Conservation (phyloP, 2,888 invertebrate species). For the Parelbella ahira region DNA sequence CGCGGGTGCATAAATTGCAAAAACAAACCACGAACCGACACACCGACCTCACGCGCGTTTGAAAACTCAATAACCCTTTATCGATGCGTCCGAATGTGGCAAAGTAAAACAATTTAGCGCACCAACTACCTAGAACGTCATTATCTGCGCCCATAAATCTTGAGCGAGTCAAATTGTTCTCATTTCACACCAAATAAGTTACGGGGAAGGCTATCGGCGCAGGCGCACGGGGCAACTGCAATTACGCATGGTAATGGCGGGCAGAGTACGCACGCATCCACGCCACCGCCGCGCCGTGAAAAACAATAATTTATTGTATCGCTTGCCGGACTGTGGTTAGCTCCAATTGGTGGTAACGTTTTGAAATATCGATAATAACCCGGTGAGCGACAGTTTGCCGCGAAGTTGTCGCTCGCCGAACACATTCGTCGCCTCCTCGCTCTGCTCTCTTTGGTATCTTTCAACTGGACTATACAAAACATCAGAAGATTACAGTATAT, state of each 20-base stretch:
- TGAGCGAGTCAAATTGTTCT: slow-evolving; percentile 61
- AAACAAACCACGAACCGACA: slow-evolving; percentile 19
- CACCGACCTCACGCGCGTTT: slow-evolving; percentile 24
- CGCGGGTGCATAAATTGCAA: slow-evolving; percentile 20
- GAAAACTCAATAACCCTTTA: slow-evolving; percentile 26
- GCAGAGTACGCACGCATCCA: slow-evolving; percentile 35
- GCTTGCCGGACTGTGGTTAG: slow-evolving; percentile 33
- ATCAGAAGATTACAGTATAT: slow-evolving; percentile 18
- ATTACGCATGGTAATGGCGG: slow-evolving; percentile 56
- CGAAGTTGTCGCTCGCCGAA: slow-evolving; percentile 16
- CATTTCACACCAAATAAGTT: slow-evolving; percentile 75
- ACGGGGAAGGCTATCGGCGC: slow-evolving; percentile 41
- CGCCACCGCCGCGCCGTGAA: slow-evolving; percentile 29
- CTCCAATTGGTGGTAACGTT: slow-evolving; percentile 30
- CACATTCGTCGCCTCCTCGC: slow-evolving; percentile 11
- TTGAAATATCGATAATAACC: slow-evolving; percentile 34
- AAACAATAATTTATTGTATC: slow-evolving; percentile 42
- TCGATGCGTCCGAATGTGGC: slow-evolving; percentile 25
- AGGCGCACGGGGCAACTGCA: slow-evolving; percentile 43
- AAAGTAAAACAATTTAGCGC: slow-evolving; percentile 38
- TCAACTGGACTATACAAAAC: slow-evolving; percentile 11
- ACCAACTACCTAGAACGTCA: slow-evolving; percentile 44
- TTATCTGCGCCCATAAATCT: slow-evolving; percentile 64
- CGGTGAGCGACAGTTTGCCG: slow-evolving; percentile 9
- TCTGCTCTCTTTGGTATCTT: slow-evolving; percentile 4